phyloP scores from a whole-genome alignment of 2,797 vertebrate genomes.

The Poecile montanus region DNA sequence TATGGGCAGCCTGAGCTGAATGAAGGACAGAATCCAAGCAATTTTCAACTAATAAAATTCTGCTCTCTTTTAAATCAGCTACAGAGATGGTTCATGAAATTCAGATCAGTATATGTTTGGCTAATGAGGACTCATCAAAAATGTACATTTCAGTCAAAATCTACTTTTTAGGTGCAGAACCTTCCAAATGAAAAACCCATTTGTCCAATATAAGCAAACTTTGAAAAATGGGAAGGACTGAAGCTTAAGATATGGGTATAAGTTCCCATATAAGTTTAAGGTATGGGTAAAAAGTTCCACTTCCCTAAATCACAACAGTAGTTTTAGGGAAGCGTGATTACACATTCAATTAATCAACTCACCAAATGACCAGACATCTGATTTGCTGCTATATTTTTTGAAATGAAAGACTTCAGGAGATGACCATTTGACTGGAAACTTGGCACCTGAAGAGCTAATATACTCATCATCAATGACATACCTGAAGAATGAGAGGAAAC shows the following conservation, averaged over 20 bases:
- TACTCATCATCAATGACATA: conserved; percentile 90
- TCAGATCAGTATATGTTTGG: not conserved
- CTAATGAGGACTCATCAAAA: not conserved
- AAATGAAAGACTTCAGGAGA: conserved; percentile 90
- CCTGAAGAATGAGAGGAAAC: conserved; percentile 61
- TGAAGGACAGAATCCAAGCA: not conserved
- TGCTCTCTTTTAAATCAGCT: not conserved
- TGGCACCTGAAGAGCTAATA: conserved; percentile 84
- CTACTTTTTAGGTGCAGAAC: not conserved
- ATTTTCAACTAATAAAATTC: not conserved
- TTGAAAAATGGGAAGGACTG: not conserved
- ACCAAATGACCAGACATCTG: conserved; percentile 93
- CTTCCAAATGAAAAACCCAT: not conserved
- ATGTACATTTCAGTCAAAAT: not conserved
- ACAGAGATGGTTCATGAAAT: not conserved
- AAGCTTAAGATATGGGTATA: not conserved
- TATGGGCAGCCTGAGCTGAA: not conserved
- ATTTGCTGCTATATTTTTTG: conserved; percentile 90
- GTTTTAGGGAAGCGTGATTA: not conserved
- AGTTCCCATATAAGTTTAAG: too few species aligned
- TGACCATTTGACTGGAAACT: conserved; percentile 92
- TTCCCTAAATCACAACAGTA: not conserved
- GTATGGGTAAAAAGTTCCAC: not conserved
- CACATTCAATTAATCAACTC: conserved; percentile 31
- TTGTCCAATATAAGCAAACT: not conserved